Conservation (phyloP, 2,888 invertebrate species). For the Seira ritae region DNA sequence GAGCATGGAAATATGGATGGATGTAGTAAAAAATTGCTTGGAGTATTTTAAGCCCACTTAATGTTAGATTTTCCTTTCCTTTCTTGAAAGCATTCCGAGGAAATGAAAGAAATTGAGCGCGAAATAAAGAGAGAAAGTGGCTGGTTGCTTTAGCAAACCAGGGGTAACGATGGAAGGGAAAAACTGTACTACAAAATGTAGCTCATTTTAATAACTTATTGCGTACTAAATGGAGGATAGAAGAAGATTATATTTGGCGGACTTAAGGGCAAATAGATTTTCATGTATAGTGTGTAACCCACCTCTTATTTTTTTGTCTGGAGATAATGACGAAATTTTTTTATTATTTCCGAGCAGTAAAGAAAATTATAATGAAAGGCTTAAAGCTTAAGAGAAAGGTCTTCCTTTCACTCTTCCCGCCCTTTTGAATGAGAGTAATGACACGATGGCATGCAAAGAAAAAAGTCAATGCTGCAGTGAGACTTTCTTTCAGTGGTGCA, state of each 20-base stretch:
- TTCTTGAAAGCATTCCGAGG: not conserved
- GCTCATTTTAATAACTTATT: constrained; percentile 32
- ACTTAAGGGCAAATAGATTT: constrained; percentile 8
- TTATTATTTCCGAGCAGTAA: constrained; percentile 14
- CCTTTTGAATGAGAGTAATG: constrained; percentile 6
- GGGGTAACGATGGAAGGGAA: not conserved
- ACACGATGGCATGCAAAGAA: constrained; percentile 13
- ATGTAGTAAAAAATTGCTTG: constrained; percentile 20
- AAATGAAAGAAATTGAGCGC: constrained; percentile 12
- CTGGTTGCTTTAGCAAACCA: too few relatives aligned
- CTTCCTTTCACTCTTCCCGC: not conserved
- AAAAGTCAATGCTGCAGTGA: not conserved
- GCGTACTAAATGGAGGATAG: constrained; percentile 22
- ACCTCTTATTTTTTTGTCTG: not conserved
- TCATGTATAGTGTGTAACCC: not conserved
- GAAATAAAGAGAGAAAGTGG: constrained; percentile 16
- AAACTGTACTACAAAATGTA: constrained; percentile 18
- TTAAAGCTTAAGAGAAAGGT: not conserved
- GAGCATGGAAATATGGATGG: constrained; percentile 20
- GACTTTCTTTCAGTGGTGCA: too few relatives aligned
- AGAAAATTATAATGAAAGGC: constrained; percentile 14
- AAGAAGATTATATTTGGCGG: not conserved
- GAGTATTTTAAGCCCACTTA: constrained; percentile 8
- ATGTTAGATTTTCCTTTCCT: not conserved
- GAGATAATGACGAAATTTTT: constrained; percentile 13